These are phyloP conservation scores for Cardiocondyla obscurior DNA, from an alignment of 1,140 invertebrate species.

Conservation along the genomic window DNA sequence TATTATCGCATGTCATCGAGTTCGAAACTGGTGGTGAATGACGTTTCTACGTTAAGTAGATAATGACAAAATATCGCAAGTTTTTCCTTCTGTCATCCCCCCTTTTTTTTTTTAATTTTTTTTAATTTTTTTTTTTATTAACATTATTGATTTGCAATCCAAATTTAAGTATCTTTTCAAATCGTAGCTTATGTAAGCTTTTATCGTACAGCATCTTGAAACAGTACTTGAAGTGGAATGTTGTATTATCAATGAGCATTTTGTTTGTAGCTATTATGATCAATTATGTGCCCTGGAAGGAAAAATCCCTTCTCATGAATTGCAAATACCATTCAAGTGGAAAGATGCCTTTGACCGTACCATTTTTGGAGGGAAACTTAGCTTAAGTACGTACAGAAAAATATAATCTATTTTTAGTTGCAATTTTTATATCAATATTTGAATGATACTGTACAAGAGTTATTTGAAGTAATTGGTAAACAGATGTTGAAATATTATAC, in stretches of 20 bases:
- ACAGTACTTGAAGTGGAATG: neutral
- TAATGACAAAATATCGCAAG: neutral
- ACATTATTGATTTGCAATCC: neutral
- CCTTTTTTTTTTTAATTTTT: too few species aligned
- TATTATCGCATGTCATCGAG: neutral
- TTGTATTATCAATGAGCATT: too few species aligned
- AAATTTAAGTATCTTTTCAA: neutral
- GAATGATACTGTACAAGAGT: neutral
- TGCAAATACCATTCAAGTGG: conserved; percentile 99
- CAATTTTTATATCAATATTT: neutral
- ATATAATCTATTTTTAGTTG: neutral
- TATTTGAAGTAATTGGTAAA: neutral
- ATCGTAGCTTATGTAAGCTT: neutral
- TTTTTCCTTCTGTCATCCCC: too few species aligned
- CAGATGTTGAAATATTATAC: neutral
- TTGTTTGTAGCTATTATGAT: conserved; percentile 28
- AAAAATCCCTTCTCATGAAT: conserved; percentile 96
- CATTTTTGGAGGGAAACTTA: conserved; percentile 96
- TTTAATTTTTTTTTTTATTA: too few species aligned
- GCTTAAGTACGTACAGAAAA: conserved; percentile 90
- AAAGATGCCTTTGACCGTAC: conserved; percentile 99
- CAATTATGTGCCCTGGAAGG: conserved; percentile 95
- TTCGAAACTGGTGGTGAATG: too few species aligned
- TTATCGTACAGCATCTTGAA: neutral
- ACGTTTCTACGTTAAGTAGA: neutral